A percentile compares a stretch with the other conserved stretches of the same genome.
Evolutionary conservation across 1,140 invertebrate species (phyloP).

Genomic region (Pseudoatta argentina): DNA sequence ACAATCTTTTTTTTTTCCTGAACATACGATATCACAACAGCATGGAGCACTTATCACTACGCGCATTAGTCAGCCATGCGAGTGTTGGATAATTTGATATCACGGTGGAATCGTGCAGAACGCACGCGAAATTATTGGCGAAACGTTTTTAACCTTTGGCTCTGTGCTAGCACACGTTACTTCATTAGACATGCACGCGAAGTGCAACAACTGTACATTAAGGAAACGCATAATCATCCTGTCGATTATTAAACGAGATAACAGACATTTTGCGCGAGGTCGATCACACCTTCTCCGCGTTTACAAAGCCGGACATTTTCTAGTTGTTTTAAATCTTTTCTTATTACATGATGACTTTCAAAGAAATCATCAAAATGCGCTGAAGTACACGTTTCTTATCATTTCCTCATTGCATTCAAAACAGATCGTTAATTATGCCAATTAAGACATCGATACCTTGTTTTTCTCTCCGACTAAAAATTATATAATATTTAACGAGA

Average conservation of each 20-base stretch:
- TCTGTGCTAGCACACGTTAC: neutral
- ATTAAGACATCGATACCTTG: neutral
- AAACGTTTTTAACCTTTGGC: constrained; percentile 52
- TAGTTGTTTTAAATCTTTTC: neutral
- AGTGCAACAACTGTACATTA: constrained; percentile 30
- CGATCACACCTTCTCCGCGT: constrained; percentile 6
- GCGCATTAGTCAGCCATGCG: constrained; percentile 41
- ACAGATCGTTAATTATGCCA: neutral
- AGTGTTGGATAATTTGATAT: constrained; percentile 18
- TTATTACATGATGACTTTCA: neutral
- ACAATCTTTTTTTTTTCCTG: neutral
- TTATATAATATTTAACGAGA: neutral
- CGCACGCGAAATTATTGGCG: constrained; percentile 23
- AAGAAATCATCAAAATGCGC: neutral
- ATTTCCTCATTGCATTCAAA: neutral
- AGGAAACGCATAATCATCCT: constrained; percentile 39
- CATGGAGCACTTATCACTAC: constrained; percentile 50
- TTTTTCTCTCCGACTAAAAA: neutral
- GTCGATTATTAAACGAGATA: constrained; percentile 35
- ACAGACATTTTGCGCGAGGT: constrained; percentile 27
- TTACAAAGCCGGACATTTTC: neutral
- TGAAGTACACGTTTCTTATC: neutral
- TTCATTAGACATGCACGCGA: constrained; percentile 36
- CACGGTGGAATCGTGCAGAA: neutral
- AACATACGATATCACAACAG: constrained; percentile 15